phyloP scores from a whole-genome alignment of 2,797 vertebrate species.

The Falco concolor region DNA sequence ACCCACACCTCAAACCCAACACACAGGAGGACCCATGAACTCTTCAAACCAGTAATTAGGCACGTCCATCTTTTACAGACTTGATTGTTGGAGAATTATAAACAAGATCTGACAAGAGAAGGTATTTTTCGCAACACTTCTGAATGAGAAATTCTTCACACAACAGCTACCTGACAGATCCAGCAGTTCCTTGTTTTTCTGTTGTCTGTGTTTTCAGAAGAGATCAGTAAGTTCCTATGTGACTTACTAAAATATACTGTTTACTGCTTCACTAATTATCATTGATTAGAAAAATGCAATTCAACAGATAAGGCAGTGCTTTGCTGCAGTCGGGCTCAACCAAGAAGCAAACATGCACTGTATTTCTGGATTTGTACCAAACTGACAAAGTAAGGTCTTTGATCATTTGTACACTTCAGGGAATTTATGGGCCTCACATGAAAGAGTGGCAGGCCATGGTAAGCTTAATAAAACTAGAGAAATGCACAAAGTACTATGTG shows the following conservation, averaged over 20 bases:
- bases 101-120: background rate
- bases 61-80: background rate
- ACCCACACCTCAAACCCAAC: background rate
- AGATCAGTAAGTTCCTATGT: background rate
- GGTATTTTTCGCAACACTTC: background rate
- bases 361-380: background rate
- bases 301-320: no score
- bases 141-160: background rate
- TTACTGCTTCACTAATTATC: background rate
- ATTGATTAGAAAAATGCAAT: background rate
- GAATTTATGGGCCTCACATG: background rate
- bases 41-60: background rate
- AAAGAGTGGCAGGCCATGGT: background rate
- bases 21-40: background rate
- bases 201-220: background rate
- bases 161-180: background rate
- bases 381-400: background rate
- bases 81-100: background rate
- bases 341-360: fast-evolving
- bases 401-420: background rate
- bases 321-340: background rate
- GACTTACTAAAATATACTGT: background rate
- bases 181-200: background rate
- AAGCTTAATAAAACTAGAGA: background rate
- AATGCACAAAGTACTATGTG: background rate